Evolutionary conservation across 2,113 vertebrate genomes (phyloP).

Genomic region (Elachura formosa): DNA sequence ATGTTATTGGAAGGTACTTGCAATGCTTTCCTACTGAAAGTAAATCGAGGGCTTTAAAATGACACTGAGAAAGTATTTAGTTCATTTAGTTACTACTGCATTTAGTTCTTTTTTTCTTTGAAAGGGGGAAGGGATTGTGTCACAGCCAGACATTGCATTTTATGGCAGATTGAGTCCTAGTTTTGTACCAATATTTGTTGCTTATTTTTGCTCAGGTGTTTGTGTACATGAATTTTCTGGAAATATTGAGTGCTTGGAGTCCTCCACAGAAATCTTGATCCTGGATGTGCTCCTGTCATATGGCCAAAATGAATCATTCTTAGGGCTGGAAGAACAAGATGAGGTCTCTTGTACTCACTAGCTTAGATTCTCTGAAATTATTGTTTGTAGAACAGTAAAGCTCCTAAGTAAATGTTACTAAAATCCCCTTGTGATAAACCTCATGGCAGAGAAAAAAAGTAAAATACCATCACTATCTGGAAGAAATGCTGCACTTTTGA

Average conservation of each 20-base stretch:
- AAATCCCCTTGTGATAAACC: background rate
- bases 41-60: background rate
- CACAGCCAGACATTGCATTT: background rate
- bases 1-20: slow-evolving; percentile 48
- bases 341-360: background rate
- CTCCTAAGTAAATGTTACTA: background rate
- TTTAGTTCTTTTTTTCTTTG: background rate
- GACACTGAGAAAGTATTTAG: background rate
- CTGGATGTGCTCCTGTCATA: accelerated
- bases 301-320: background rate
- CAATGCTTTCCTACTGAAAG: background rate
- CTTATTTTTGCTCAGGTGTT: background rate
- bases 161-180: background rate
- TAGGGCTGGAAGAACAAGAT: background rate
- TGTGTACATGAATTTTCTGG: background rate
- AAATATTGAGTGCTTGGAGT: background rate
- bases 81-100: too few relatives aligned
- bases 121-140: background rate
- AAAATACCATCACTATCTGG: background rate
- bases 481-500: background rate
- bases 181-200: background rate
- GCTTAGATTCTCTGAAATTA: background rate
- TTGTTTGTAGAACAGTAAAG: background rate
- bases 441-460: background rate
- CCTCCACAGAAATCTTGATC: background rate